phyloP scores from a whole-genome alignment of 2,888 invertebrate species.

The Oxystoma pomonae region DNA sequence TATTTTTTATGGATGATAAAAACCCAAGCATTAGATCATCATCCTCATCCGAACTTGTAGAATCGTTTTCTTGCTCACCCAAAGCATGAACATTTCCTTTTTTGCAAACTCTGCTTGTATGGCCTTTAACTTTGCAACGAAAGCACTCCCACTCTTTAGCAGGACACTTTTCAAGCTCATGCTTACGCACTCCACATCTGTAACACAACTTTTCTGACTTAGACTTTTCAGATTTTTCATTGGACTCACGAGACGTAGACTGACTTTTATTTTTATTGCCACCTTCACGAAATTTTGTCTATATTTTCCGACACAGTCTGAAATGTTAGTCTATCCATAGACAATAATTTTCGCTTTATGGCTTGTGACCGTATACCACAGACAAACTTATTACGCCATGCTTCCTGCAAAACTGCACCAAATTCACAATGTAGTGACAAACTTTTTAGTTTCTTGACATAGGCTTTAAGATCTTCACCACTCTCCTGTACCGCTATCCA shows the following conservation, averaged over 20 bases:
- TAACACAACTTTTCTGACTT: neutral
- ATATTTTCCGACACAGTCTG: conserved; percentile 1
- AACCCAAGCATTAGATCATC: conserved; percentile 1
- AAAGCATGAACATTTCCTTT: too few relatives aligned
- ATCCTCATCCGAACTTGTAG: too few relatives aligned
- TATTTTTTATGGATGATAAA: neutral
- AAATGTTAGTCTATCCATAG: conserved; percentile 13
- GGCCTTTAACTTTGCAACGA: conserved; percentile 12
- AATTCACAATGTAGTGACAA: neutral
- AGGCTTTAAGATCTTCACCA: neutral
- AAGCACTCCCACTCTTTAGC: conserved; percentile 17
- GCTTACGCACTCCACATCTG: conserved; percentile 5
- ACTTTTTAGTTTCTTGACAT: neutral
- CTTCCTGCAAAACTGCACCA: neutral
- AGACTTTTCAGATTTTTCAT: neutral
- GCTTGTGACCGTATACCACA: conserved; percentile 1
- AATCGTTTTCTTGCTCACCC: too few relatives aligned
- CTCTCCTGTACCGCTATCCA: neutral
- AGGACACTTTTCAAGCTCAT: conserved; percentile 14
- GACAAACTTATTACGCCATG: neutral
- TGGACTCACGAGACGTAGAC: too few relatives aligned
- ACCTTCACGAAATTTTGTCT: neutral
- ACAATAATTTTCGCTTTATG: conserved; percentile 25
- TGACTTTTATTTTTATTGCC: neutral
- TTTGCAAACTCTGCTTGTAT: conserved; percentile 11